Percentiles rank a stretch among this genome's conserved stretches.
Evolutionary conservation across 2,888 invertebrate species (phyloP).

Genomic region (Celastrina argiolus): DNA sequence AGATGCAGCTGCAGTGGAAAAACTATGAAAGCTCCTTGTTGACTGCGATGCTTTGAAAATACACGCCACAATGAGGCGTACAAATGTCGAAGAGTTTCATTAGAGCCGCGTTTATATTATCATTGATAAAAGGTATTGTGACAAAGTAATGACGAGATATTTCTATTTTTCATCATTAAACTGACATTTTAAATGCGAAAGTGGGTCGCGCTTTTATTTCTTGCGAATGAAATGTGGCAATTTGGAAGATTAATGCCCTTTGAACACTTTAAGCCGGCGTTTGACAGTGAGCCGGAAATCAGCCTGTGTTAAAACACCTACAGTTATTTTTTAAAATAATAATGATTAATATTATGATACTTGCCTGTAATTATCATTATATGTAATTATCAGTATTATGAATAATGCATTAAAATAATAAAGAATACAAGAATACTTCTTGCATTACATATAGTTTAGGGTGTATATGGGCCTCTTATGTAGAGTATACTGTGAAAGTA

Average conservation of each 20-base stretch:
- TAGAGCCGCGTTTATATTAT: slow-evolving; percentile 13
- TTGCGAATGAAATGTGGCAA: slow-evolving; percentile 17
- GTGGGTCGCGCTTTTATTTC: slow-evolving; percentile 14
- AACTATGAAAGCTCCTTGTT: not conserved
- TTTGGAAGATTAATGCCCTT: slow-evolving; percentile 11
- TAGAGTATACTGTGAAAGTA: too few species aligned
- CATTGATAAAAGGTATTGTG: slow-evolving; percentile 14
- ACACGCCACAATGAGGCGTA: not conserved
- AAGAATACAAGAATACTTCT: too few species aligned
- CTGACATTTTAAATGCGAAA: slow-evolving; percentile 14
- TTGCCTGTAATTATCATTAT: too few species aligned
- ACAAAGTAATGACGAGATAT: slow-evolving; percentile 11
- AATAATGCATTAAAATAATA: too few species aligned
- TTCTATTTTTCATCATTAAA: slow-evolving; percentile 14
- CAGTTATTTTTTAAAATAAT: not conserved
- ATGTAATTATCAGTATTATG: too few species aligned
- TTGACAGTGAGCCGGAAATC: slow-evolving; percentile 4
- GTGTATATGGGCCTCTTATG: too few species aligned
- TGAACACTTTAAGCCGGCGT: slow-evolving; percentile 6
- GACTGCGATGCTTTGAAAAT: slow-evolving; percentile 7
- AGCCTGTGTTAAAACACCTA: not conserved
- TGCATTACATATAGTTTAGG: too few species aligned
- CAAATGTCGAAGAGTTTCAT: slow-evolving; percentile 18
- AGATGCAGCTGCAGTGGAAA: not conserved
- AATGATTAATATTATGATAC: not conserved